Evolutionary conservation across 2,113 vertebrate genomes (phyloP).

Genomic region (Calidris pugnax): DNA sequence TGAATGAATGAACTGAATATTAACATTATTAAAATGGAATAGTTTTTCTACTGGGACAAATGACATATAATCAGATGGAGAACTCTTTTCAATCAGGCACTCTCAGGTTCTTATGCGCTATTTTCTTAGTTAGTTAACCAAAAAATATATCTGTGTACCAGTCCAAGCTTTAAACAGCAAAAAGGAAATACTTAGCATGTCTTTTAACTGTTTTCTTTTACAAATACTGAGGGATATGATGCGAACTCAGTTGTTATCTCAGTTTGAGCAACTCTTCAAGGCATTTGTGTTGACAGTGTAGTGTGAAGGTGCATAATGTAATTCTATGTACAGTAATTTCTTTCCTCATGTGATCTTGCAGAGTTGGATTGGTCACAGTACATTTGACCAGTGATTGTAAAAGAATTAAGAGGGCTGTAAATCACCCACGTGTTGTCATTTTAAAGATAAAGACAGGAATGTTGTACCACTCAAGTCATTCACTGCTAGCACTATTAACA

Average conservation of each 20-base stretch:
- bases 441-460: constrained; percentile 69
- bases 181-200: not conserved
- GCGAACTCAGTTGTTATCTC: not conserved
- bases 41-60: not conserved
- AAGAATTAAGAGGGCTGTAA: constrained; percentile 65
- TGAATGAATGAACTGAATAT: not conserved
- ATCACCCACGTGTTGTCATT: constrained; percentile 57
- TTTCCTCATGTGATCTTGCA: constrained; percentile 35
- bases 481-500: constrained; percentile 31
- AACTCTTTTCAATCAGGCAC: not conserved
- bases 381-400: constrained; percentile 54
- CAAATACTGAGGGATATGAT: not conserved
- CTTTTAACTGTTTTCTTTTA: not conserved
- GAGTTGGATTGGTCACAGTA: constrained; percentile 37
- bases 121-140: not conserved
- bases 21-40: not conserved
- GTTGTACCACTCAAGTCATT: constrained; percentile 58
- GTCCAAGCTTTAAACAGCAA: not conserved
- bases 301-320: constrained; percentile 22
- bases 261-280: not conserved
- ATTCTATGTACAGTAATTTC: constrained; percentile 26
- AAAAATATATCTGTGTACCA: not conserved
- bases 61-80: not conserved
- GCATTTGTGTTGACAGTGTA: constrained; percentile 12
- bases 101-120: not conserved